These are phyloP conservation scores for Thunnus albacares DNA, from an alignment of 2,797 vertebrate species.

Conservation along the genomic window DNA sequence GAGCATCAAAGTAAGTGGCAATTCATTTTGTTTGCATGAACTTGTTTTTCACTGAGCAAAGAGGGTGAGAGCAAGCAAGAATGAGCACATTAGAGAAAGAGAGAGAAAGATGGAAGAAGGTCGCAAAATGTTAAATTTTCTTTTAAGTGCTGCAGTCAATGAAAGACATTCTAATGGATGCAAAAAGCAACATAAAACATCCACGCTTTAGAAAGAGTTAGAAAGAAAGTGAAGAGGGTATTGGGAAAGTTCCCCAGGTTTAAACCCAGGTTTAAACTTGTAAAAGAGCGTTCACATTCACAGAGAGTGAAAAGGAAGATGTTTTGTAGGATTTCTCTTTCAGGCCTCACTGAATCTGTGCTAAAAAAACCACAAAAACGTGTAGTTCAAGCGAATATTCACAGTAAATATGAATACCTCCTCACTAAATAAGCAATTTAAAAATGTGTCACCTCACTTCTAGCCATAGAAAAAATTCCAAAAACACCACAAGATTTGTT, in stretches of 20 bases:
- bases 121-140: conserved; percentile 24
- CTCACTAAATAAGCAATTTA: not conserved
- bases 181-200: conserved; percentile 24
- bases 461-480: too few species aligned
- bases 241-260: not conserved
- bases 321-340: too few species aligned
- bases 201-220: not conserved
- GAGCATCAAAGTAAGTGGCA: conserved; percentile 61
- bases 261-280: not conserved
- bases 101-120: conserved; percentile 5
- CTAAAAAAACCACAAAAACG: too few species aligned
- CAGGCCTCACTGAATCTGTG: not conserved
- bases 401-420: too few species aligned
- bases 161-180: conserved; percentile 29
- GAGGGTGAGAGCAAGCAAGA: conserved; percentile 32
- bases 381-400: too few species aligned
- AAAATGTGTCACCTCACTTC: not conserved
- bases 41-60: conserved; percentile 51
- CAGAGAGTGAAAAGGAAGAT: conserved; percentile 6
- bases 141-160: conserved; percentile 24
- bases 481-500: too few species aligned
- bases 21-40: conserved; percentile 64
- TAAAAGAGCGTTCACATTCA: not conserved
- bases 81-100: conserved; percentile 33
- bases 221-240: conserved; percentile 1